These are phyloP conservation scores for Sabellastarte sp. DNA, from an alignment of 2,888 invertebrate species.

Conservation along the genomic window DNA sequence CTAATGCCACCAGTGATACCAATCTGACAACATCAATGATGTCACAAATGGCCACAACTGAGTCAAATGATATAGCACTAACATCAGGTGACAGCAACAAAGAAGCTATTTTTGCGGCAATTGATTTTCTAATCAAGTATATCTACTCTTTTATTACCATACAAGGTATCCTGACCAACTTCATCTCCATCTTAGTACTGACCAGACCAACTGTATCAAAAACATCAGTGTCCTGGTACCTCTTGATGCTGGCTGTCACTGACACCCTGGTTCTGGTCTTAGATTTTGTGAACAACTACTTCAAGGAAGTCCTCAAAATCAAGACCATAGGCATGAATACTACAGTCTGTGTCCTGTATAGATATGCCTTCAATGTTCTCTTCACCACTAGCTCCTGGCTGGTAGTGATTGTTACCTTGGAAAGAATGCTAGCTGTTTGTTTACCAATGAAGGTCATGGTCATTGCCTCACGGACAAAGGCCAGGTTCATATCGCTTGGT, in stretches of 20 bases:
- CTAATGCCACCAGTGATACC: too few species aligned
- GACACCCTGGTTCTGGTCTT: slow-evolving; percentile 13
- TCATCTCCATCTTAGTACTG: not conserved
- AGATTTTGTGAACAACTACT: slow-evolving; percentile 17
- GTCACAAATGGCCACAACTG: too few species aligned
- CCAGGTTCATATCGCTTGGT: not conserved
- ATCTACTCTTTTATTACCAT: not conserved
- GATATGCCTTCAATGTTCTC: not conserved
- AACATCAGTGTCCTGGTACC: slow-evolving; percentile 3
- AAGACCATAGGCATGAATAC: not conserved
- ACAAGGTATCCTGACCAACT: not conserved
- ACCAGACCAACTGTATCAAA: not conserved
- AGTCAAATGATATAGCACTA: too few species aligned
- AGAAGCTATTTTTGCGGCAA: too few species aligned
- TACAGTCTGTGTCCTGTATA: not conserved
- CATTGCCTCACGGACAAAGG: not conserved
- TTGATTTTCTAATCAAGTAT: not conserved
- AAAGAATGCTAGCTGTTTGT: not conserved
- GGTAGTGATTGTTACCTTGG: not conserved
- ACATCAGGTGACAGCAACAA: too few species aligned
- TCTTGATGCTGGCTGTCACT: slow-evolving; percentile 9
- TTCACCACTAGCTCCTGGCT: not conserved
- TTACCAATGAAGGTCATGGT: not conserved
- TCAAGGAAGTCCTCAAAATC: not conserved
- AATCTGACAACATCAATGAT: too few species aligned